A percentile compares a stretch with the other conserved stretches of the same genome.
Conservation (phyloP, 2,888 invertebrate genomes). For the Lottia gigantea region DNA sequence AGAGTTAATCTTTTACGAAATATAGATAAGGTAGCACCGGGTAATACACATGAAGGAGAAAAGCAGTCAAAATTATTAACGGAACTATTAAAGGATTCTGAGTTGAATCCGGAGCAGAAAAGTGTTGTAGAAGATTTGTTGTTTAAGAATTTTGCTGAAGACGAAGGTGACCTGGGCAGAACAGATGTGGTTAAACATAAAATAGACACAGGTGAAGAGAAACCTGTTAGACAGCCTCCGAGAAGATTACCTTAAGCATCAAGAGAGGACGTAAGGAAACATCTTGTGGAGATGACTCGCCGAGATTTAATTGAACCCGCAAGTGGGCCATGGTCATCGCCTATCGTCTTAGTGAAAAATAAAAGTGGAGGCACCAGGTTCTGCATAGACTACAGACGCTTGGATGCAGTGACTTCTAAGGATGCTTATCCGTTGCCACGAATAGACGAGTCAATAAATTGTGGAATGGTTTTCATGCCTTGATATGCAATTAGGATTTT, state of each 20-base stretch:
- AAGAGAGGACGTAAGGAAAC: conserved; percentile 23
- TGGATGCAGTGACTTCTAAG: conserved; percentile 24
- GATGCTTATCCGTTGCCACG: conserved; percentile 25
- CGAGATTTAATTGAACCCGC: conserved; percentile 22
- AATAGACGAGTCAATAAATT: not conserved
- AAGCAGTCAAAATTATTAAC: too few relatives aligned
- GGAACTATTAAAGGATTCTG: too few relatives aligned
- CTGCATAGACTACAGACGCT: conserved; percentile 30
- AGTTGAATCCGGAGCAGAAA: too few relatives aligned
- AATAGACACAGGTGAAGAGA: not conserved
- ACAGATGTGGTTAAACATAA: not conserved
- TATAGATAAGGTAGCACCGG: too few relatives aligned
- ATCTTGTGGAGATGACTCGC: conserved; percentile 10
- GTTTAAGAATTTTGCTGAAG: not conserved
- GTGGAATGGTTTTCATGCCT: conserved; percentile 17
- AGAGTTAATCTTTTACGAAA: not conserved
- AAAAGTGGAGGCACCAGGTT: conserved; percentile 23
- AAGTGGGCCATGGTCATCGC: conserved; percentile 26
- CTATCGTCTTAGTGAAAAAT: conserved; percentile 31
- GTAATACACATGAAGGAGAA: too few relatives aligned
- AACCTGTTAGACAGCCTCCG: not conserved
- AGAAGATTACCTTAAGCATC: not conserved
- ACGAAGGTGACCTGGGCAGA: not conserved
- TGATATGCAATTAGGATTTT: conserved; percentile 21
- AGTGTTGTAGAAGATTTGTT: not conserved